Conservation (phyloP, 2,888 invertebrate genomes). For the Cabera pusaria region DNA sequence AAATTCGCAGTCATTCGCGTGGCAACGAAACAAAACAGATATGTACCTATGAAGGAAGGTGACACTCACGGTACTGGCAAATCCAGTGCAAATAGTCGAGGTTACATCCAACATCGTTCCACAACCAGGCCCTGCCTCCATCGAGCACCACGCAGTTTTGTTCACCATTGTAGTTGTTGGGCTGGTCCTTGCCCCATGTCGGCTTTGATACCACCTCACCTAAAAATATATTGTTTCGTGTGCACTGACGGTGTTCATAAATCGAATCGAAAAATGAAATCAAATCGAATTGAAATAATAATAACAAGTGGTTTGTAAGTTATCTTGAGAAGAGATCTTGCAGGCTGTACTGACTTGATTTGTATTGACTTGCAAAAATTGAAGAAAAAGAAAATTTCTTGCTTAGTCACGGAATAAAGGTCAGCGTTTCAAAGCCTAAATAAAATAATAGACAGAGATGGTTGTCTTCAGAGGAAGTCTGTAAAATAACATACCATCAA, state of each 20-base stretch:
- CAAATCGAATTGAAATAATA: too few relatives aligned
- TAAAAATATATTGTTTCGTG: slow-evolving; percentile 58
- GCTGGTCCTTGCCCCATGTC: slow-evolving; percentile 96
- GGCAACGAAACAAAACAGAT: slow-evolving; percentile 60
- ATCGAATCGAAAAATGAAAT: too few relatives aligned
- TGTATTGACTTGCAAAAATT: too few relatives aligned
- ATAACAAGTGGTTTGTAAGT: too few relatives aligned
- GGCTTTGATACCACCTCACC: slow-evolving; percentile 91
- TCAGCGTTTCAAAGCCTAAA: too few relatives aligned
- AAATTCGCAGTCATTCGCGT: slow-evolving; percentile 41
- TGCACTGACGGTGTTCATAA: too few relatives aligned
- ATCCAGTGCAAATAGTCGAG: slow-evolving; percentile 96
- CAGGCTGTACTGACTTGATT: too few relatives aligned
- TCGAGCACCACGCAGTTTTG: slow-evolving; percentile 97
- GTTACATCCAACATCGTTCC: slow-evolving; percentile 98
- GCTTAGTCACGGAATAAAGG: too few relatives aligned
- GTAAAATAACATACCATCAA: slow-evolving; percentile 87
- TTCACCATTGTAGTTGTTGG: slow-evolving; percentile 97
- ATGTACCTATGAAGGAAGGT: slow-evolving; percentile 70
- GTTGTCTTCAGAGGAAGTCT: too few relatives aligned
- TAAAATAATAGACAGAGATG: too few relatives aligned
- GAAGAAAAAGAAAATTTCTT: too few relatives aligned
- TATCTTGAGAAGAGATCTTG: too few relatives aligned
- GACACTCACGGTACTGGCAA: slow-evolving; percentile 93
- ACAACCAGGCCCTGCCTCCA: slow-evolving; percentile 94